A percentile compares a stretch with the other conserved stretches of the same genome.
These are phyloP conservation scores for Monomorium pharaonis DNA, from an alignment of 1,140 invertebrate genomes.

Conservation along the genomic window DNA sequence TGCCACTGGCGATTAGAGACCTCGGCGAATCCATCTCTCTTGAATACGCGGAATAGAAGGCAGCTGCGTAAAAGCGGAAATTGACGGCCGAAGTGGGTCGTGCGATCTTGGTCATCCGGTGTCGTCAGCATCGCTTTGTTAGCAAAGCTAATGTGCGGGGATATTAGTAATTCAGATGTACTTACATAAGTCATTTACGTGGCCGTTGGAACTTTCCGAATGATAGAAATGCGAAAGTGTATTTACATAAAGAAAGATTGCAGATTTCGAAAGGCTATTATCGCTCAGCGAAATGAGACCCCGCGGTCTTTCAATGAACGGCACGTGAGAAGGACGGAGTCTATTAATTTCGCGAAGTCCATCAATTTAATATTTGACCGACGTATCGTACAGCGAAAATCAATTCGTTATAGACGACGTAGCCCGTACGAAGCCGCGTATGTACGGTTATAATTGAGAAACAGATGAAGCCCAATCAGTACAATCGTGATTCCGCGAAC, in stretches of 20 bases:
- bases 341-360: neutral
- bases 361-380: slow-evolving; percentile 12
- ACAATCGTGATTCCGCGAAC: neutral
- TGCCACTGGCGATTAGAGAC: slow-evolving; percentile 25
- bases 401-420: neutral
- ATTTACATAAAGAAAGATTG: slow-evolving; percentile 31
- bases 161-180: slow-evolving; percentile 28
- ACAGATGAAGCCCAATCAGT: slow-evolving; percentile 3
- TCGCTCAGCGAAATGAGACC: neutral
- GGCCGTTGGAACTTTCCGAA: neutral
- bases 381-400: slow-evolving; percentile 6
- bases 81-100: slow-evolving; percentile 29
- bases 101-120: neutral
- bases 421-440: no score
- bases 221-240: slow-evolving; percentile 26
- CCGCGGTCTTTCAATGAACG: neutral
- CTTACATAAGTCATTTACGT: slow-evolving; percentile 40
- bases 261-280: neutral
- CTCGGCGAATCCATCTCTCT: slow-evolving; percentile 30
- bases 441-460: neutral
- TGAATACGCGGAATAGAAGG: slow-evolving; percentile 15
- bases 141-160: slow-evolving; percentile 29
- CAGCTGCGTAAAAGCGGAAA: slow-evolving; percentile 31
- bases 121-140: slow-evolving; percentile 27
- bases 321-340: neutral